Base-by-base conservation (phyloP, 1,140 invertebrate genomes). In the Aphaenogaster ashmeadi region DNA sequence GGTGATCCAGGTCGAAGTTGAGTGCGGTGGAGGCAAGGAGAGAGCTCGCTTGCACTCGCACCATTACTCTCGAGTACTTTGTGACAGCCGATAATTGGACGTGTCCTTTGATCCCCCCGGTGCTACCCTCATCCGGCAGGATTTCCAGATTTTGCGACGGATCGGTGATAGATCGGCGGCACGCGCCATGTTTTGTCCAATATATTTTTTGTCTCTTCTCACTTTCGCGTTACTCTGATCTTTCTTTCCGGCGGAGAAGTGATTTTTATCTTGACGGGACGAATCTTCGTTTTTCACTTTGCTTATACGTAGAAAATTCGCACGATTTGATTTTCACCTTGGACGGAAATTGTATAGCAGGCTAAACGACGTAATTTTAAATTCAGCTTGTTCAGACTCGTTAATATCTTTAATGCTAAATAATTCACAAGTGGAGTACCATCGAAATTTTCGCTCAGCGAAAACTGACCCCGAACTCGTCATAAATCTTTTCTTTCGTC, bases 81-180 rank as follows among this genome's bases (percentile, higher is more conserved):
- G 72, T 88, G 86, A 91, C 91, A 91, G 89, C 80, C 89, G 89
- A 92, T 92, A 92, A 92, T 92, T 91, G 90, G 83, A 90, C 86
- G 85, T 83, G 90, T 91, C 91, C 87, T 91, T 90, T 86, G 91
- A 90, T 88, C 67, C 33, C 58, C 72, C 18, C 36, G 27, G 79
- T 8, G 58, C 56, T 44, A 66, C 27, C 69, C 56, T 27, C 44
- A 47, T 36, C n/a, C 69, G 44, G 41, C 27, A 52, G 62, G 71
- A 87, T 90, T 91, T 86, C 36, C 38, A 67, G 58, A 69, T 78
- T 33, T 74, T 84, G 44, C 74, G 78, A 60, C 36, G 52, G 54
- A 90, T 91, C 84, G 75, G 62, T 89, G 87, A 91, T 91, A 71
- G 85, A 91, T 89, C 69, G 74, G n/a, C 33, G 77, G 72, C 85